Conservation (phyloP, 2,888 invertebrate genomes). For the Dasypogon diadema region DNA sequence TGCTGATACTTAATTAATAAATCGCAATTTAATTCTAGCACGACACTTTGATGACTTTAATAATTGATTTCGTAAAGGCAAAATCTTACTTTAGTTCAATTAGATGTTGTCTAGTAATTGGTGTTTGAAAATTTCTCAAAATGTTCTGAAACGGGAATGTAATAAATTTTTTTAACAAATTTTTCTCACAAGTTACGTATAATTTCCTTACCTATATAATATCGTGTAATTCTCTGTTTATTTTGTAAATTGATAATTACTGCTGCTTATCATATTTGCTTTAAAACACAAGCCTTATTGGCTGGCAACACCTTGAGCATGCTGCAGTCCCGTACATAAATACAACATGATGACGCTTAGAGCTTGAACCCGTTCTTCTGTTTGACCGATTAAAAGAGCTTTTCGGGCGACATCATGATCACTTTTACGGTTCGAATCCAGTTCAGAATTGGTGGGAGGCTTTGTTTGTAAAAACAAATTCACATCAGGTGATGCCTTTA, state of each 20-base stretch:
- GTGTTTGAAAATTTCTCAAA: constrained; percentile 6
- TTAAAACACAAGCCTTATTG: neutral
- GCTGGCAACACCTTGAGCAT: constrained; percentile 65
- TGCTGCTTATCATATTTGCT: neutral
- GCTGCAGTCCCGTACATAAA: constrained; percentile 92
- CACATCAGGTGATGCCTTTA: constrained; percentile 50
- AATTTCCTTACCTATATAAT: neutral
- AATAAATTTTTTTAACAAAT: too few relatives aligned
- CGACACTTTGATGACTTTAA: neutral
- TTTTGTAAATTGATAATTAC: neutral
- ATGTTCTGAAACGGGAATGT: too few relatives aligned
- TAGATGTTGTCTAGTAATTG: neutral
- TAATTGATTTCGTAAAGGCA: constrained; percentile 39
- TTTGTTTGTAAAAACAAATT: constrained; percentile 56
- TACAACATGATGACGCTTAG: constrained; percentile 93
- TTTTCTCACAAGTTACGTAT: neutral
- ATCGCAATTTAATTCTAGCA: neutral
- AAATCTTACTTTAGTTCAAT: constrained; percentile 2
- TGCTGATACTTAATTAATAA: neutral
- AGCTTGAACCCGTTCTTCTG: constrained; percentile 90
- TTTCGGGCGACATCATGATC: constrained; percentile 57
- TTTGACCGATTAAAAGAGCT: constrained; percentile 72
- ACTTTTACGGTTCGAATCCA: constrained; percentile 24
- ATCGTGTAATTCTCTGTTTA: neutral
- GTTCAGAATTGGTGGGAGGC: constrained; percentile 38